phyloP scores from a whole-genome alignment of 53 echinoderm and acorn worm species.

The Paelopatides confundens region DNA sequence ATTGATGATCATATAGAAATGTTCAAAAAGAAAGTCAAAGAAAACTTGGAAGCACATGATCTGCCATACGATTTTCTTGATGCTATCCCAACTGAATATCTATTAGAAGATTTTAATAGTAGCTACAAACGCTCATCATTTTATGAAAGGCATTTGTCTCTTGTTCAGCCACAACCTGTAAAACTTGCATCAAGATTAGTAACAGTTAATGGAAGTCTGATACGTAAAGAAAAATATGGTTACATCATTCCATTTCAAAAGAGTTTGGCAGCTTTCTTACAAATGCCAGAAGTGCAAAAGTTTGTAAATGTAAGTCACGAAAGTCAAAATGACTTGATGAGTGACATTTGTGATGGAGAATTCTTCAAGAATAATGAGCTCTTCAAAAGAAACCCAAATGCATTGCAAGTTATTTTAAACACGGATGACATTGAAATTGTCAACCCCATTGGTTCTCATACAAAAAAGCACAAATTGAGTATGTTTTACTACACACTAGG shows the following conservation, averaged over 20 bases:
- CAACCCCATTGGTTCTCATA: slow-evolving; percentile 76
- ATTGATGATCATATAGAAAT: slow-evolving; percentile 45
- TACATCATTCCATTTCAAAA: slow-evolving; percentile 65
- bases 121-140: slow-evolving; percentile 50
- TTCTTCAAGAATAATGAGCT: slow-evolving; percentile 7
- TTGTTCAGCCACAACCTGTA: slow-evolving; percentile 55
- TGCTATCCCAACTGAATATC: slow-evolving; percentile 12
- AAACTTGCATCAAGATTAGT: slow-evolving; percentile 52
- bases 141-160: slow-evolving; percentile 41
- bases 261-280: slow-evolving; percentile 55
- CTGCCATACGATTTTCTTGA: slow-evolving; percentile 44
- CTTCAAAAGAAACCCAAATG: slow-evolving; percentile 23
- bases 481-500: slow-evolving; percentile 74
- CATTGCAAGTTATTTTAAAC: slow-evolving; percentile 61
- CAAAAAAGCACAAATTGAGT: slow-evolving; percentile 66
- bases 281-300: slow-evolving; percentile 64
- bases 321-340: slow-evolving; percentile 52
- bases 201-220: slow-evolving; percentile 52
- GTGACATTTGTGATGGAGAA: slow-evolving; percentile 8
- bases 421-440: slow-evolving; percentile 77
- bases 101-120: slow-evolving; percentile 28
- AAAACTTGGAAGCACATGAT: slow-evolving; percentile 2
- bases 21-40: slow-evolving; percentile 25
- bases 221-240: slow-evolving; percentile 50
- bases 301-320: slow-evolving; percentile 45